Base-by-base conservation (phyloP, 92 coral and sea anemone genomes). In the Muricea muricata region DNA sequence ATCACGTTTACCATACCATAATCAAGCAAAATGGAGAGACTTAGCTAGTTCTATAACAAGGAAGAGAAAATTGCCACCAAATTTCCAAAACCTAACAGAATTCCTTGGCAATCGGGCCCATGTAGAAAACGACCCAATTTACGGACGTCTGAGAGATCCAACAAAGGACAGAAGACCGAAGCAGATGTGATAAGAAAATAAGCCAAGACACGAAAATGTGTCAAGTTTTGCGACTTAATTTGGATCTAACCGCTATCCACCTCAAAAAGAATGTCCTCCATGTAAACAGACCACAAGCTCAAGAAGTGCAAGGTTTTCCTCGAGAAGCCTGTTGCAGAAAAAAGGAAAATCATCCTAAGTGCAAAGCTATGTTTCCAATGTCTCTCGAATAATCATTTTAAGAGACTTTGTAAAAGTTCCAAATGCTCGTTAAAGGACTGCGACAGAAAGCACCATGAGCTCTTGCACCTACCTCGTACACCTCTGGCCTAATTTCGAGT, bases 201-300 rank as follows among this genome's bases (percentile, higher is more conserved):
- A 39, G 45, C 5, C 6, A 11, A 39, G 45, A 39, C 6, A 39
- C 45, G 45, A 39, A 39, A 4, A 5, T 11, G 45, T 39, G 5
- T 39, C 45, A 11, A 39, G 11, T 39, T 39, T 39, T 39, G 45
- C 45, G 5, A 39, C 45, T 39, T 11, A 39, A 39, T 39, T 39
- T 11, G 11, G 11, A 4, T 39, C 45, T 11, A 39, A 11, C 5
- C 45, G 45, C n/a, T 26, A 26, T 58, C 67, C 23, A 26, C 67
- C 67, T n/a, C 6, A 9, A 6, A 58, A 66, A 24, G 40, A 13
- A 21, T 70, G 77, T 33, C 77, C 52, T 26, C 9, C 18, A 8
- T 70, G 77, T 70, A 26, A 34, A 10, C 39, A 33, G 11, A 70
- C 35, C 77, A 70, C 40, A 30, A 33, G n/a, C 48, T 70, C 24